Base-by-base conservation (phyloP, 2,888 invertebrate species). In the Eupithecia inturbata region DNA sequence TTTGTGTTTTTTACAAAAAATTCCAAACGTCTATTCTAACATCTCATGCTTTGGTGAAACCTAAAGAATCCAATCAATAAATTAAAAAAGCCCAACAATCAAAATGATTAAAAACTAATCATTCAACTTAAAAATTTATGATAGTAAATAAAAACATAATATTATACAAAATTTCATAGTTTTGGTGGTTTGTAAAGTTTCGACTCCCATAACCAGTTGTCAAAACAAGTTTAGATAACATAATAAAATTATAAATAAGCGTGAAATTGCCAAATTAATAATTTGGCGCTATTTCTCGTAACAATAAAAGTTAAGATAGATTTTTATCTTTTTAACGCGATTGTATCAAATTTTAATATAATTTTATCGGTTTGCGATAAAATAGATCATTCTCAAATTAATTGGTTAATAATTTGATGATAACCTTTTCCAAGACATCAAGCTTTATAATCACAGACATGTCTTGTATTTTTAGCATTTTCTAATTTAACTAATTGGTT, bases 51-150 rank as follows among this genome's bases (percentile, higher is more conserved):
- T 57, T 1, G 5, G 57, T 26, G 57, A 57, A 53, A 53, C 22
- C 10, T 53, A 22, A 22, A 22, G 16, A 67, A 68, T 74, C 60
- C 60, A 69, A 71, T 22, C 53, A 76, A 74, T 75, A 64, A 73
- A 74, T 72, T 33, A 22, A 39, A 49, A 66, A 41, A 36, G 0
- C 67, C 45, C 26, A 19, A 62, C 45, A 71, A 60, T 70, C 67
- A 68, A 74, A 74, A 64, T 45, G 45, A 72, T 69, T 66, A 74
- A 75, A 63, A 72, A 64, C 74, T 75, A 73, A 74, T 78, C 76
- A 76, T 68, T 75, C 72, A 74, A 64, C 73, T 70, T 67, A 57
- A 71, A 66, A 74, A 70, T 75, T 72, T 68, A 74, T 75, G 75
- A 77, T 76, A 68, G 71, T 74, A 70, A 49, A 73, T 69, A 68